These are phyloP conservation scores for Channallabes apus DNA, from an alignment of 2,797 vertebrate genomes.

Conservation along the genomic window DNA sequence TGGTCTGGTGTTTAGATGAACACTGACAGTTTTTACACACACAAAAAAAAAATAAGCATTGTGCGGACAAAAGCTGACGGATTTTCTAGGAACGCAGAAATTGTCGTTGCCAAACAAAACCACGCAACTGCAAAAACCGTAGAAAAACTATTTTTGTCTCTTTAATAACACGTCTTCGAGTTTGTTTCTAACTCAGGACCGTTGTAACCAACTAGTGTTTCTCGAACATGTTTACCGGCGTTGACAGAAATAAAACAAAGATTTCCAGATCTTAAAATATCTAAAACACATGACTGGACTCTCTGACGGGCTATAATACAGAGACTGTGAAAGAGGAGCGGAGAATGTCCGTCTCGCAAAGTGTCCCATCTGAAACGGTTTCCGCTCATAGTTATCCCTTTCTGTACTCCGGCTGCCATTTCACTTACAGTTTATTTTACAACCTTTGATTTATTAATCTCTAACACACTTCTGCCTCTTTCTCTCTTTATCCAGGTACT, in stretches of 20 bases:
- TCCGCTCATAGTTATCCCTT: neutral
- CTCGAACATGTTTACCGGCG: neutral
- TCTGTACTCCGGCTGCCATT: neutral
- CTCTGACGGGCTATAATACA: neutral
- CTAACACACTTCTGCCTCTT: neutral
- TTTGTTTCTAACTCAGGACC: neutral
- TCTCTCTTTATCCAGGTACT: neutral
- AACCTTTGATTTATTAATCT: neutral
- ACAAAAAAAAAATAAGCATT: neutral
- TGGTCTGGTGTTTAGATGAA: neutral
- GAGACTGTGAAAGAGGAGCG: neutral
- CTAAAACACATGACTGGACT: neutral
- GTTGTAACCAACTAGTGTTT: neutral
- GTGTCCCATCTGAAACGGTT: neutral
- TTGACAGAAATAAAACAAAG: neutral
- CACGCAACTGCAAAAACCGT: neutral
- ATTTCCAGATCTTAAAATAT: neutral
- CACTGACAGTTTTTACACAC: neutral
- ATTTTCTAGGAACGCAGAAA: neutral
- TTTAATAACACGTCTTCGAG: neutral
- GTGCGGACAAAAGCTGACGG: neutral
- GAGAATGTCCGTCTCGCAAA: neutral
- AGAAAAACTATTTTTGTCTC: neutral
- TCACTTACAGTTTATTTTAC: neutral
- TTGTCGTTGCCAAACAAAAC: neutral